These are phyloP conservation scores for Pocillopora meandrina DNA, from an alignment of 92 coral and sea anemone genomes.

Conservation along the genomic window DNA sequence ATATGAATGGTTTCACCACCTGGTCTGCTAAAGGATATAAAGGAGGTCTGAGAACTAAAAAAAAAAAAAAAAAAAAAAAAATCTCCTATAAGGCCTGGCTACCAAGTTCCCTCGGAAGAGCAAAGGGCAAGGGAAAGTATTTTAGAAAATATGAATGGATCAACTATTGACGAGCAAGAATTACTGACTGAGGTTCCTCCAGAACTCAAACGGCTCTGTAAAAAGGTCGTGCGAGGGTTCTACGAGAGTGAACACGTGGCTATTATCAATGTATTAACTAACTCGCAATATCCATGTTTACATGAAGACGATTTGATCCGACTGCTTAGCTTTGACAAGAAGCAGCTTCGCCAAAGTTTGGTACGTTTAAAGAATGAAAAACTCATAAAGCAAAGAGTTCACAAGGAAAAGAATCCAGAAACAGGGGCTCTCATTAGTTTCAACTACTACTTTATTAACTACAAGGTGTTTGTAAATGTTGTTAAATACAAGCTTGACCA, in stretches of 20 bases:
- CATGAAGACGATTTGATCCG: conserved; percentile 95
- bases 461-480: conserved; percentile 94
- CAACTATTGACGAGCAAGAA: conserved; percentile 84
- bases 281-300: conserved; percentile 85
- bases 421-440: conserved; percentile 82
- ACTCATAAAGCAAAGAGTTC: conserved; percentile 86
- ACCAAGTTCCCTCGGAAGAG: background rate
- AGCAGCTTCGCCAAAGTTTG: conserved; percentile 81
- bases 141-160: conserved; percentile 63
- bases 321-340: conserved; percentile 84
- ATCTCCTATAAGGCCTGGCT: background rate
- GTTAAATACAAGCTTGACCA: conserved; percentile 95
- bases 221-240: conserved; percentile 81
- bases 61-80: background rate
- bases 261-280: conserved; percentile 77
- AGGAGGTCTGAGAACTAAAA: conserved; percentile 16
- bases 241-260: conserved; percentile 92
- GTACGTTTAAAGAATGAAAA: conserved; percentile 91
- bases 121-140: background rate
- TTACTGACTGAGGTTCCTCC: conserved; percentile 86
- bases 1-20: too few species aligned
- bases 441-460: conserved; percentile 92
- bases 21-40: too few species aligned
- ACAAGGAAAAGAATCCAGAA: conserved; percentile 90
- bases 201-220: conserved; percentile 82